phyloP scores from a whole-genome alignment of 2,113 vertebrate species.

The Chionodraco myersi region DNA sequence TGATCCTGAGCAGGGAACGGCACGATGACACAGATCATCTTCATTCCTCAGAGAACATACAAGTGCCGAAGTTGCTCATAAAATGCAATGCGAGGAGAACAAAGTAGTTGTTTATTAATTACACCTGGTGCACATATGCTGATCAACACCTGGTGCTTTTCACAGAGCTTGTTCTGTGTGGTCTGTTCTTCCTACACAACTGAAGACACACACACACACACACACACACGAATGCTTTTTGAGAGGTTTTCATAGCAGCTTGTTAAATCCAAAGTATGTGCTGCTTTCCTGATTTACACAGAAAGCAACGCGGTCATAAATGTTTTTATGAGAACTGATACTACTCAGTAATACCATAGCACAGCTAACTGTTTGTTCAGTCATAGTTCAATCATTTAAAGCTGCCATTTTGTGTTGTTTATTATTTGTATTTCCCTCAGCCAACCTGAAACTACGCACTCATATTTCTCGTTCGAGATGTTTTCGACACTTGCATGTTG shows the following conservation, averaged over 20 bases:
- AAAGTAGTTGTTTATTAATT: background rate
- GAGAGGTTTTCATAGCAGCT: background rate
- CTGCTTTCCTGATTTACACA: background rate
- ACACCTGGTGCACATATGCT: slow-evolving; percentile 42
- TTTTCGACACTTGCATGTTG: background rate
- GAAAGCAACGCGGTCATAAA: background rate
- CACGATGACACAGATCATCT: background rate
- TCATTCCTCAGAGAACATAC: background rate
- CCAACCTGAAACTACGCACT: background rate
- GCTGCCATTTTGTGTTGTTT: background rate
- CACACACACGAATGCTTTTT: no score
- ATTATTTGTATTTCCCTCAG: background rate
- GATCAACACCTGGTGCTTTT: slow-evolving; percentile 26
- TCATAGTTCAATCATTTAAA: background rate
- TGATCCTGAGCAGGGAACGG: slow-evolving; percentile 3
- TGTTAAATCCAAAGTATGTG: background rate
- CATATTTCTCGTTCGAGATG: background rate
- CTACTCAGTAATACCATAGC: background rate
- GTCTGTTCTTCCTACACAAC: slow-evolving; percentile 1
- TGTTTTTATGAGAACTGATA: background rate
- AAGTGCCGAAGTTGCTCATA: background rate
- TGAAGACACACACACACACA: no score
- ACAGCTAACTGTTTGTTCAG: background rate
- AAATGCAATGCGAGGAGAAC: background rate
- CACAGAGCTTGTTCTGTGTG: slow-evolving; percentile 8